phyloP scores from a whole-genome alignment of 2,113 vertebrate species.

The Hyla sarda region DNA sequence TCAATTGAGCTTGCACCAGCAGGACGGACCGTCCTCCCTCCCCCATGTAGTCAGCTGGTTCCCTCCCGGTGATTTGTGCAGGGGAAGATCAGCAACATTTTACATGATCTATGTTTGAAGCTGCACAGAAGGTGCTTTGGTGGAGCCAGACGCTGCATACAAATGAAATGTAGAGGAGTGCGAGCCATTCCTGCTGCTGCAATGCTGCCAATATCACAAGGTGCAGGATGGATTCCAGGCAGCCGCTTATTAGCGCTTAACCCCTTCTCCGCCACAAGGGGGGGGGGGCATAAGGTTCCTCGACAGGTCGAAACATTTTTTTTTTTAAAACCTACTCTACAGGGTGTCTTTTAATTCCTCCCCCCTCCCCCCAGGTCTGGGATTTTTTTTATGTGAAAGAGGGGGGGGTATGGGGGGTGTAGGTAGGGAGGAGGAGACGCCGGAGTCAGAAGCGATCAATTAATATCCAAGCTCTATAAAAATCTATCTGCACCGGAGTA shows the following conservation, averaged over 20 bases:
- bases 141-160: slow-evolving; percentile 51
- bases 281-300: background rate
- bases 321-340: too few species aligned
- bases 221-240: background rate
- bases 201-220: slow-evolving; percentile 24
- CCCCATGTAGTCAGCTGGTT: slow-evolving; percentile 42
- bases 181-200: slow-evolving; percentile 17
- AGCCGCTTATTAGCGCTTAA: slow-evolving; percentile 18
- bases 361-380: background rate
- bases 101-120: slow-evolving; percentile 55
- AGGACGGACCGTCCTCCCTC: background rate
- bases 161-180: slow-evolving; percentile 42
- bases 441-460: slow-evolving; percentile 31
- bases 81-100: slow-evolving; percentile 39
- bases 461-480: slow-evolving; percentile 44
- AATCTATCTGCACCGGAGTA: slow-evolving; percentile 29
- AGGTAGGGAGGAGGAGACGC: background rate
- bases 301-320: too few species aligned
- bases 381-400: background rate
- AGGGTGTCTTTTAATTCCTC: background rate
- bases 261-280: background rate
- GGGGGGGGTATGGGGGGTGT: background rate
- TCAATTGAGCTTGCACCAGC: background rate
- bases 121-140: slow-evolving; percentile 53
- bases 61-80: slow-evolving; percentile 50